Percentiles rank a stretch among this genome's conserved stretches.
These are phyloP conservation scores for Helicolenus hilgendorfi DNA, from an alignment of 2,797 vertebrate species.

Conservation along the genomic window DNA sequence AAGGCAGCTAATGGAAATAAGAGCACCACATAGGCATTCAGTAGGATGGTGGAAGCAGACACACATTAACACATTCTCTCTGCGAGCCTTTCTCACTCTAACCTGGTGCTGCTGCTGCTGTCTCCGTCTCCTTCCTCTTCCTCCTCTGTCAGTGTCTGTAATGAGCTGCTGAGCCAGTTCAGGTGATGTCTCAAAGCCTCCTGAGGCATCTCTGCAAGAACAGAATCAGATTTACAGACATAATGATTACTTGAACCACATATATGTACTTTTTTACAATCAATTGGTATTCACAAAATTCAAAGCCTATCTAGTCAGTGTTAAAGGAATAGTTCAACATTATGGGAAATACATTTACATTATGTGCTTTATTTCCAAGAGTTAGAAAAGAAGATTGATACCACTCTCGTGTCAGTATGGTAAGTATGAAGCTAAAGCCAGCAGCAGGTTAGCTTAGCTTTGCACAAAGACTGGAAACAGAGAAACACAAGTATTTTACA, in stretches of 20 bases:
- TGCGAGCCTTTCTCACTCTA: constrained; percentile 45
- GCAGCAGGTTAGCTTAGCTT: neutral
- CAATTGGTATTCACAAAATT: neutral
- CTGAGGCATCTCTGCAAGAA: constrained; percentile 84
- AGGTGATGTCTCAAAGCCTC: constrained; percentile 85
- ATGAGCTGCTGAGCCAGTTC: constrained; percentile 82
- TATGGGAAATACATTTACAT: neutral
- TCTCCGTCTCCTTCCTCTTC: constrained; percentile 69
- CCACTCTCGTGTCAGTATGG: neutral
- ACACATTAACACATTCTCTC: constrained; percentile 59
- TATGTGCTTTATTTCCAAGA: neutral
- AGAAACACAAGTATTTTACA: constrained; percentile 15
- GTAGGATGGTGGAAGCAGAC: constrained; percentile 38
- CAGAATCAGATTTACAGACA: constrained; percentile 32
- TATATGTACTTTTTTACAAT: neutral
- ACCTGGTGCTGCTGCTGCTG: constrained; percentile 64
- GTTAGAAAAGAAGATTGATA: neutral
- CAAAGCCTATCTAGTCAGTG: neutral
- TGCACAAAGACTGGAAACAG: neutral
- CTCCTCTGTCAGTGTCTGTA: constrained; percentile 83
- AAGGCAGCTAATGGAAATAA: constrained; percentile 70
- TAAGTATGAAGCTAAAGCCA: neutral
- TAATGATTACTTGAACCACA: constrained; percentile 11
- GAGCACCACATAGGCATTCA: constrained; percentile 60
- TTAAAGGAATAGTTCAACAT: neutral